phyloP scores from a whole-genome alignment of 1,140 invertebrate species.

The Leptoteleia sp. region DNA sequence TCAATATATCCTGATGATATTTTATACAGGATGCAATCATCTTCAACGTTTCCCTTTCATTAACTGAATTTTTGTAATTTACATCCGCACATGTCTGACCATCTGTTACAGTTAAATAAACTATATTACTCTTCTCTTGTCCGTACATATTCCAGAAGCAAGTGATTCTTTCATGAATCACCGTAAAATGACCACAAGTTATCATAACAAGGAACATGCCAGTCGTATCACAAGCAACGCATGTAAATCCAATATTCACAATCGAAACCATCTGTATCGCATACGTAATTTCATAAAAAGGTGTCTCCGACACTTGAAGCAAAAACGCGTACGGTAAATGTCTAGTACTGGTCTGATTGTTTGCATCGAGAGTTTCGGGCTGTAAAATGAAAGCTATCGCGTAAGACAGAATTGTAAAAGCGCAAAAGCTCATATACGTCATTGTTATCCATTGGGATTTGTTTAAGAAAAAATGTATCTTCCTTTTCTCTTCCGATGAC shows the following conservation, averaged over 20 bases:
- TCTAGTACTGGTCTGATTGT: conserved; percentile 25
- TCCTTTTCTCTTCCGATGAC: conserved; percentile 26
- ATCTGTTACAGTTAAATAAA: background rate
- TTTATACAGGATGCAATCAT: conserved; percentile 23
- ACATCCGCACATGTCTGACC: background rate
- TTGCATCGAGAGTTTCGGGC: background rate
- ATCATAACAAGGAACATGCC: conserved; percentile 58
- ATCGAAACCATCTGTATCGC: conserved; percentile 44
- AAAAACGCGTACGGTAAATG: conserved; percentile 61
- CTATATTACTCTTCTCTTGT: background rate
- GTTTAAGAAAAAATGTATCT: conserved; percentile 47
- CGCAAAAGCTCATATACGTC: conserved; percentile 57
- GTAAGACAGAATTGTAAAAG: conserved; percentile 64
- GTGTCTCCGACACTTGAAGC: conserved; percentile 45
- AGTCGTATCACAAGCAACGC: conserved; percentile 55
- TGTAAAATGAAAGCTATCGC: conserved; percentile 50
- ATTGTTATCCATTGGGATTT: conserved; percentile 48
- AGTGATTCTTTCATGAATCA: conserved; percentile 46
- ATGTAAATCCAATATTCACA: conserved; percentile 51
- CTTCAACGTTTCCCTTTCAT: background rate
- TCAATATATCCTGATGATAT: conserved; percentile 56
- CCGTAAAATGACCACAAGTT: conserved; percentile 61
- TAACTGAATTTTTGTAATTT: background rate
- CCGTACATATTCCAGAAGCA: conserved; percentile 1
- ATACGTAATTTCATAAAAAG: conserved; percentile 66